Evolutionary conservation across 2,113 vertebrate genomes (phyloP), one percentile per base, ranked within the genome.

Genomic region (Aspidoscelis tigris): DNA sequence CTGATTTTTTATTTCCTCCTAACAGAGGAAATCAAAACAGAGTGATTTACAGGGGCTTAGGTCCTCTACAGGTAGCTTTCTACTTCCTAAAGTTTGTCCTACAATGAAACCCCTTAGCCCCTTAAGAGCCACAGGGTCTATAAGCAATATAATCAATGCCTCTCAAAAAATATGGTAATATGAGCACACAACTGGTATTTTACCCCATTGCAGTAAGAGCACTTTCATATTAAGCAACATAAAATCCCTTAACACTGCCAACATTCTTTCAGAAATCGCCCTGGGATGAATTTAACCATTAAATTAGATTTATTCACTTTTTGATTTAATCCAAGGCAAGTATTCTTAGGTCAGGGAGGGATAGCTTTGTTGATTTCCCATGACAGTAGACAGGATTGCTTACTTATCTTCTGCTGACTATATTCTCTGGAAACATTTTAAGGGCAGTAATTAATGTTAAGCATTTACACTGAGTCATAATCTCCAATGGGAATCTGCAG

Each of bases 381-480:
- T 16, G 61, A 12, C 33, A 16, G 4, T 33, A 65, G 55, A 65
- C 58, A 74, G 1, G 14, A 12, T 41, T 82, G 18, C n/a, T 72
- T 73, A n/a, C 53, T 75, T 76, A 83, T 81, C 64, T 70, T 70
- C 47, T 76, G 24, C 72, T 76, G 50, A 47, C 16, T 69, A 4
- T 74, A 44, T 41, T 16, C 50, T 81, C 65, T 61, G 47, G 33
- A 50, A 66, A 81, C 71, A 80, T 43, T 85, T 74, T 69, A 53
- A 86, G 50, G 44, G 24, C 64, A 39, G 21, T 76, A 55, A 44
- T 86, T 76, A 81, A 70, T 10, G 8, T 76, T 76, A 69, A 43
- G 24, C 33, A 61, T 76, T 80, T 75, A 73, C 39, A 75, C 64
- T 85, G 78, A 76, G 50, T 74, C 71, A 43, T 20, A 33, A 66